These are phyloP conservation scores for Schizothorax lantsangensis DNA, from an alignment of 2,797 vertebrate species.

Conservation along the genomic window DNA sequence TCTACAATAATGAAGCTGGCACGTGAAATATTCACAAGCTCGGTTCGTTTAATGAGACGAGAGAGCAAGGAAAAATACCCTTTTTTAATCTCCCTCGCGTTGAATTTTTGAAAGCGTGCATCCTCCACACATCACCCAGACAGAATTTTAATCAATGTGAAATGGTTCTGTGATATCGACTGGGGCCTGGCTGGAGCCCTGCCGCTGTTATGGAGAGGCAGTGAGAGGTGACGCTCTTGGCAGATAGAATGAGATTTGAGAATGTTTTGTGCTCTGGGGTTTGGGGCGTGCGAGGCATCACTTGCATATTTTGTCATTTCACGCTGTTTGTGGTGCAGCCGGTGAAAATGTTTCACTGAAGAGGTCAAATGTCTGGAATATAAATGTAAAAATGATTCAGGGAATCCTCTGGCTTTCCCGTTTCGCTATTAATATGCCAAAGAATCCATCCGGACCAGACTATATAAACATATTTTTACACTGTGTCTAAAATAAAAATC, in stretches of 20 bases:
- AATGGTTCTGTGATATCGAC: constrained; percentile 61
- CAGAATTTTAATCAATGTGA: constrained; percentile 66
- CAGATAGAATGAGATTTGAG: constrained; percentile 52
- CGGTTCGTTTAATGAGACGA: constrained; percentile 54
- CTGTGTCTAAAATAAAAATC: neutral
- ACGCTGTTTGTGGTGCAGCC: constrained; percentile 26
- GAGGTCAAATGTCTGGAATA: constrained; percentile 44
- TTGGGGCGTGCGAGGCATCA: constrained; percentile 17
- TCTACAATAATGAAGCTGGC: constrained; percentile 59
- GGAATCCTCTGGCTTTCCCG: constrained; percentile 29
- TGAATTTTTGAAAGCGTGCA: constrained; percentile 53
- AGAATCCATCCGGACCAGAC: neutral
- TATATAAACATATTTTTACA: neutral
- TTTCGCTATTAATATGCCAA: constrained; percentile 8
- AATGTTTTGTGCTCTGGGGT: constrained; percentile 34
- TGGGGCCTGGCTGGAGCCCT: constrained; percentile 41
- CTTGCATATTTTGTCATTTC: constrained; percentile 44
- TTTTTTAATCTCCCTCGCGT: constrained; percentile 51
- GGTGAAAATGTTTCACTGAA: constrained; percentile 35
- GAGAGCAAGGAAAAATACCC: constrained; percentile 34
- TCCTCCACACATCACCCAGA: constrained; percentile 53
- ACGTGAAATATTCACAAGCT: constrained; percentile 65
- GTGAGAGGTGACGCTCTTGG: constrained; percentile 55
- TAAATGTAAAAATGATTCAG: constrained; percentile 34
- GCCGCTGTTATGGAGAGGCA: constrained; percentile 45